phyloP scores from a whole-genome alignment of 2,888 invertebrate genomes.

The Erebia palarica region DNA sequence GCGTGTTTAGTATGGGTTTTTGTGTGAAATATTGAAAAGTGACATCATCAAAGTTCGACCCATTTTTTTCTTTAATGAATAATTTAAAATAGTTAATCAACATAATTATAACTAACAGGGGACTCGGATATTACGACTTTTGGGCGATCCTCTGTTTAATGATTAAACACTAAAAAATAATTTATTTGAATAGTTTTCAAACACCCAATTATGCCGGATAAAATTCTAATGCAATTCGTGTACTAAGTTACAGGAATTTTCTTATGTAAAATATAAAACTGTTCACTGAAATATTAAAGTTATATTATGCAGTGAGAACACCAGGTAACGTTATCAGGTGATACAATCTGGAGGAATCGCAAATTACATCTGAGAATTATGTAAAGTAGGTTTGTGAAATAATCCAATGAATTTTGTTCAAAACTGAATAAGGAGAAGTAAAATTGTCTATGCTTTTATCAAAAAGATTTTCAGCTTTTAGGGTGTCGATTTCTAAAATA shows the following conservation, averaged over 20 bases:
- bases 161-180: too few species aligned
- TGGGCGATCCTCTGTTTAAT: too few species aligned
- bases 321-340: slow-evolving; percentile 7
- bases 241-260: background rate
- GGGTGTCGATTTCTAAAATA: background rate
- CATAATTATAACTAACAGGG: too few species aligned
- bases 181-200: too few species aligned
- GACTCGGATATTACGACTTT: too few species aligned
- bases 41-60: too few species aligned
- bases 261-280: background rate
- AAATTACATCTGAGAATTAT: slow-evolving; percentile 18
- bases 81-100: too few species aligned
- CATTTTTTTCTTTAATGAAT: too few species aligned
- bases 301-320: slow-evolving; percentile 7
- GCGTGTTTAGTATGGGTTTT: too few species aligned
- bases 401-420: slow-evolving; percentile 17
- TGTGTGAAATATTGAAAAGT: too few species aligned
- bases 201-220: background rate
- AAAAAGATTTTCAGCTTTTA: background rate
- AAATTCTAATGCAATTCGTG: background rate
- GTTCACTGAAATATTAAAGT: slow-evolving; percentile 9
- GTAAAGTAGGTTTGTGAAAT: slow-evolving; percentile 13
- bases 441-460: background rate
- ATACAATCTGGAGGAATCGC: slow-evolving; percentile 13
- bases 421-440: background rate